These are phyloP conservation scores for Folsomia manolachei DNA, from an alignment of 2,888 invertebrate genomes.

Conservation along the genomic window DNA sequence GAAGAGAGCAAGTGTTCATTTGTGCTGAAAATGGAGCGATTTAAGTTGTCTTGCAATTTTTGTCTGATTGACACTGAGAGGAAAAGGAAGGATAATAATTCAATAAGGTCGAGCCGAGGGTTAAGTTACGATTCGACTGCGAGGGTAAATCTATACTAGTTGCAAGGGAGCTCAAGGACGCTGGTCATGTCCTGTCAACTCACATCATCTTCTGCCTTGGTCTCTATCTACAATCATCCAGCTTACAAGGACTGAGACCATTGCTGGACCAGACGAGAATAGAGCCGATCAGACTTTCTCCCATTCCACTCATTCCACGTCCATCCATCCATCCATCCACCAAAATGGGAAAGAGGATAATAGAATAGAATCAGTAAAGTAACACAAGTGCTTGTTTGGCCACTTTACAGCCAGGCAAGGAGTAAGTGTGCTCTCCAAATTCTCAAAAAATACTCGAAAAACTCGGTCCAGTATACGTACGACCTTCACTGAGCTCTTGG, in stretches of 20 bases:
- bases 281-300: not conserved
- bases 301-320: not conserved
- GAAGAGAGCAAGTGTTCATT: not conserved
- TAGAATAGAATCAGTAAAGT: not conserved
- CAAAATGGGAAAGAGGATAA: not conserved
- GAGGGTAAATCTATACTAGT: too few species aligned
- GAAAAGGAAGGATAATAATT: not conserved
- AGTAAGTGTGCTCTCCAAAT: not conserved
- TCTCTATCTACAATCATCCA: not conserved
- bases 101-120: not conserved
- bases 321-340: too few species aligned
- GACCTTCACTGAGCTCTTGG: too few species aligned
- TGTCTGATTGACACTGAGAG: not conserved
- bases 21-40: not conserved
- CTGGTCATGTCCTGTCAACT: constrained; percentile 7
- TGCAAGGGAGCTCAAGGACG: constrained; percentile 7
- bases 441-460: not conserved
- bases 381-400: not conserved
- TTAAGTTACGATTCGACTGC: too few species aligned
- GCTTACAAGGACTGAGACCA: not conserved
- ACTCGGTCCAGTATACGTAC: not conserved
- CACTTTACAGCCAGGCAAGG: not conserved
- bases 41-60: constrained; percentile 1
- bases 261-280: too few species aligned
- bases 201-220: not conserved